Evolutionary conservation across 2,113 vertebrate species (phyloP), one percentile per base, ranked within the genome.

Genomic region (Hemicordylus capensis): DNA sequence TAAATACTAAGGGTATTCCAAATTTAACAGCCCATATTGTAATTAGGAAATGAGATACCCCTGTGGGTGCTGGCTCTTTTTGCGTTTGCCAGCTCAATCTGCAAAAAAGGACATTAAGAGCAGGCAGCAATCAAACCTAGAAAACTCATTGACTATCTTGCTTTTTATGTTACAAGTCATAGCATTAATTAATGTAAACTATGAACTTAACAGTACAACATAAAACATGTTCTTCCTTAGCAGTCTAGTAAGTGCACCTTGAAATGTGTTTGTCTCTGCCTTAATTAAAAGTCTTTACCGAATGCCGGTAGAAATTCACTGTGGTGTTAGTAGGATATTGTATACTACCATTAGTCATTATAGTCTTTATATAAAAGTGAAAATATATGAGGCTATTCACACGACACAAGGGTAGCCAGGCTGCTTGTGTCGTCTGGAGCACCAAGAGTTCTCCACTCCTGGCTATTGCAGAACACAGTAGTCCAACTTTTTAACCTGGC

Each of bases 41-140:
- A 92, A 92, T 92, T 90, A 92, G 85, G 87, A 91, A 91, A 90
- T 93, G 81, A 88, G 84, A 88, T 88, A 89, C 80, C 88, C 90
- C 89, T 84, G 63, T 44, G 89, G 89, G 73, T 14, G 80, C 39
- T 77, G 80, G 76, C 88, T 86, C 88, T 72, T 83, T 89, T 80
- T 90, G 74, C 54, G 31, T 64, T 78, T 93, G 88, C 92, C 94
- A 91, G 24, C 81, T 91, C 85, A 90, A 69, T 90, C 91, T 90
- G 37, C 54, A 11, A 37, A 17, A 17, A 78, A 19, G 89, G 63
- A 56, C 73, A 31, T 6, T 67, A 91, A 89, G 76, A 87, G 93
- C 90, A 91, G 86, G 79, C 91, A 89, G 84, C 86, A 89, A 80
- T 90, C 85, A 87, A 54, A 87, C 85, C 37, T 83, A 67, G 80